phyloP scores from a whole-genome alignment of 1,140 invertebrate genomes.

The Dufourea novaeangliae region DNA sequence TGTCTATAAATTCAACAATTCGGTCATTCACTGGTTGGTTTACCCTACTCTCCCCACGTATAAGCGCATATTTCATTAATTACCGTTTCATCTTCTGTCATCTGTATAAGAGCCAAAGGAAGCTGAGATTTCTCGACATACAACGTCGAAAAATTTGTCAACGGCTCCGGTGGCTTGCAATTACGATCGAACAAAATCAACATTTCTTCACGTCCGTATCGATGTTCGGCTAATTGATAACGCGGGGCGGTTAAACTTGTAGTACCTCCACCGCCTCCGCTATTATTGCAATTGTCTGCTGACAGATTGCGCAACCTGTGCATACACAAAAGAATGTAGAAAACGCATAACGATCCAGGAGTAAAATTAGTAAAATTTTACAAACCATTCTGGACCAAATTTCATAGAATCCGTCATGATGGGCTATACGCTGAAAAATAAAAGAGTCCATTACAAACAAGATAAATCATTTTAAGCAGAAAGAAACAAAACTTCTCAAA shows the following conservation, averaged over 20 bases:
- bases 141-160: constrained; percentile 85
- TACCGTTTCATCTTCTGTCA: constrained; percentile 92
- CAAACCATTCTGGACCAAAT: constrained; percentile 87
- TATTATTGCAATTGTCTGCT: constrained; percentile 79
- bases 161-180: constrained; percentile 85
- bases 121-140: constrained; percentile 89
- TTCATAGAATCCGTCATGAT: constrained; percentile 88
- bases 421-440: constrained; percentile 72
- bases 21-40: no score
- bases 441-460: constrained; percentile 42
- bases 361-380: constrained; percentile 14
- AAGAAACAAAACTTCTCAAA: no score
- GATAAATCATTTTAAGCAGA: no score
- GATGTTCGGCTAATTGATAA: constrained; percentile 88
- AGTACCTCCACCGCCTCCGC: constrained; percentile 77
- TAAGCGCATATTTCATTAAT: constrained; percentile 32
- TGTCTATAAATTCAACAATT: no score
- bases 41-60: no score
- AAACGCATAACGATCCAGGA: not conserved
- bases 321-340: not conserved
- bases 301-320: constrained; percentile 85
- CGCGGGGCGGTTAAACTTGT: constrained; percentile 78
- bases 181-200: constrained; percentile 89
- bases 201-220: constrained; percentile 95
- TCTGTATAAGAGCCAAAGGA: constrained; percentile 89